Evolutionary conservation across 2,113 vertebrate species (phyloP), one percentile per base, ranked within the genome.

Genomic region (Chaetura pelagica): DNA sequence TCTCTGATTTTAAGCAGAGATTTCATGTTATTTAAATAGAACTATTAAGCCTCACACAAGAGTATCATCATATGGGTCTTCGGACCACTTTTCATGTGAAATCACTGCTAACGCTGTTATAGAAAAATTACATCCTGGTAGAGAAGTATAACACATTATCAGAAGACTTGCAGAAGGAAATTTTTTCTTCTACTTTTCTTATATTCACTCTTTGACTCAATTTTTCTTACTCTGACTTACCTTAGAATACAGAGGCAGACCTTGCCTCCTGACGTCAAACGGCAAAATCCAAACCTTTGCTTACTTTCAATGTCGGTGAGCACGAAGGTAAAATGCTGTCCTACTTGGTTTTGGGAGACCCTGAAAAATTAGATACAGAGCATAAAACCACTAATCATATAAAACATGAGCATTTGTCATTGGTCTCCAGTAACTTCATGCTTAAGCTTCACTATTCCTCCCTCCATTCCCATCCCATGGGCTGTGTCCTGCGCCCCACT

Each of bases 301-400:
- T 99, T 99, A 97, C 99, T 98, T 90, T 99, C 99, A 76, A 99
- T 99, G 98, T 99, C 99, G 52, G 99, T 99, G 89, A 99, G 98
- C 90, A 99, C 99, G 88, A 99, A 99, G 77, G 99, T 99, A 95
- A 99, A 99, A 98, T 99, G 99, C 97, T 99, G 99, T 92, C 99
- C 99, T 94, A 99, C 98, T 96, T 99, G 99, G 92, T 98, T 99
- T 94, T 98, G 98, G 29, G 99, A 98, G 27, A 99, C 99, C 97
- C 99, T 99, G 97, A 51, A 96, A 86, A 85, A 91, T 29, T 1
- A 95, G 69, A 49, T 13, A 68, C 12, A 89, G 40, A 94, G 34
- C 29, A 42, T 27, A 35, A 85, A 87, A 79, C 10, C 27, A 84
- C 38, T 44, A 62, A 58, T 61, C 20, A 55, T 44, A 73, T 2